phyloP scores from a whole-genome alignment of 53 echinoderm and acorn worm genomes.

The Arbacia lixula region DNA sequence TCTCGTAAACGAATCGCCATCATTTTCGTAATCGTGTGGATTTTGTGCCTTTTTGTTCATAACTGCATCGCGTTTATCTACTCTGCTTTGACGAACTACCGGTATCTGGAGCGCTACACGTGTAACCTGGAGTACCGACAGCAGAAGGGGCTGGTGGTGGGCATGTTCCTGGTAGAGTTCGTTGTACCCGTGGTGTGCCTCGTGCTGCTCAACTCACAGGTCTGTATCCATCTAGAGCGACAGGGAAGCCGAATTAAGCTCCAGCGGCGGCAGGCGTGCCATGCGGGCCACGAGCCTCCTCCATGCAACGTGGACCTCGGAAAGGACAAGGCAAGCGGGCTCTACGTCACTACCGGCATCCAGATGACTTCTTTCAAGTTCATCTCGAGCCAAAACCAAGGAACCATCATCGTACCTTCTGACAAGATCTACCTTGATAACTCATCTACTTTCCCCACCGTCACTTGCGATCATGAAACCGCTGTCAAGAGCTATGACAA shows the following conservation, averaged over 20 bases:
- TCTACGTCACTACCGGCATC: neutral
- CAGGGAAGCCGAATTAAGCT: neutral
- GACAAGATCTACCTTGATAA: no score
- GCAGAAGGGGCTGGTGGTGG: neutral
- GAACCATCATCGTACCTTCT: no score
- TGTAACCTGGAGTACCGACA: conserved; percentile 25
- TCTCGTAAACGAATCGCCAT: neutral
- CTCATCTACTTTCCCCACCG: no score
- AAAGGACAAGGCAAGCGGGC: conserved; percentile 15
- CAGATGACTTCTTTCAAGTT: no score
- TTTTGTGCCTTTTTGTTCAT: conserved; percentile 1
- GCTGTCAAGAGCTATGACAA: no score
- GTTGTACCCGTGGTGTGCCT: neutral
- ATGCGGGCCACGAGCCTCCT: neutral
- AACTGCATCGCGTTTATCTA: neutral
- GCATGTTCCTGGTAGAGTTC: conserved; percentile 1
- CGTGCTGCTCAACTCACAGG: neutral
- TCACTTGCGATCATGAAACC: no score
- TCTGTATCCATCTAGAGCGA: neutral
- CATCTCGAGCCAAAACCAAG: no score
- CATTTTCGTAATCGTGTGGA: neutral
- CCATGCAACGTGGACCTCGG: neutral
- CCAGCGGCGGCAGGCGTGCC: neutral
- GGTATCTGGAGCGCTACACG: neutral
- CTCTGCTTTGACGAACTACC: neutral